Evolutionary conservation across 1,140 invertebrate genomes (phyloP), one percentile per base, ranked within the genome.

Genomic region (Trypoxylus dichotomus): DNA sequence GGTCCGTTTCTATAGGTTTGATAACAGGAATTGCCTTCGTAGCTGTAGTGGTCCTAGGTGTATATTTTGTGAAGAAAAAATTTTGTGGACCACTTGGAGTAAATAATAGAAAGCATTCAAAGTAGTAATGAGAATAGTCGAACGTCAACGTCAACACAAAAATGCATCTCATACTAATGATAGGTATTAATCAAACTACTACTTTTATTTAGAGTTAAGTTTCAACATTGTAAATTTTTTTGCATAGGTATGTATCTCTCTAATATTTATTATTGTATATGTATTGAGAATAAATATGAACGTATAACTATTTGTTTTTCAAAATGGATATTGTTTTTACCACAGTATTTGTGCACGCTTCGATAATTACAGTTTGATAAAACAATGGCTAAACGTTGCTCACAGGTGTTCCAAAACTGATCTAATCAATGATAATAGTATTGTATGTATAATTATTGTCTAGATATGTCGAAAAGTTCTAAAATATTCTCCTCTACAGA

Each of bases 1-100:
- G 89, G 13, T 90, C 91, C 2, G 87, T 92, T 68, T 90, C 91
- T 1, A 90, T 92, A 81, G 91, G 91, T 19, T 88, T 91, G 42
- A 77, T 81, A 41, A 80, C 80, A 32, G 82, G 81, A 41, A 74
- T 92, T n/a, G 88, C 87, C 15, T 88, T 92, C 24, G 78, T 92
- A n/a, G 89, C 89, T 8, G 86, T 90, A 0, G 88, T 88, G 24
- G 86, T 91, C 8, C 87, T 89, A 54, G 88, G 87, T 6, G 86
- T 91, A 77, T 91, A 90, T 88, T 91, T 91, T 86, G 88, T 90
- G 19, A 88, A 87, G 37, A 89, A 87, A 76, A 86, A 86, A 77
- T 89, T 88, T 76, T 88, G 87, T 58, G 54, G 58, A 63, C 27
- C 75, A 1, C 29, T 63, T n/a, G 58, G 32, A 13, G 19, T 7